Percentiles rank a stretch among this genome's conserved stretches.
These are phyloP conservation scores for Rynchops niger DNA, from an alignment of 2,113 vertebrate species.

Conservation along the genomic window DNA sequence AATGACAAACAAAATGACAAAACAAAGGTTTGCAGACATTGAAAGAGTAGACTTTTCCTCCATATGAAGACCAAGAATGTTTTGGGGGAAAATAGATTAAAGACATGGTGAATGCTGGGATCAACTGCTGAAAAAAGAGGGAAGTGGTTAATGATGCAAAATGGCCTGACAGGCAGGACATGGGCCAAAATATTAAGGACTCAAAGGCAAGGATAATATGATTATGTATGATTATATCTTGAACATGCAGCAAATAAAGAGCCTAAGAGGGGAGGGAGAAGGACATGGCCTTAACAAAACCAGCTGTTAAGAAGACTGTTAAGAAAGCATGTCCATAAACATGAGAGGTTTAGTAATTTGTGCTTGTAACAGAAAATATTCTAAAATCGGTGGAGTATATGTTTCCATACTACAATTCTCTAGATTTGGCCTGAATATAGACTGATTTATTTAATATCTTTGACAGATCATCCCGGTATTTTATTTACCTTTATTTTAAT, in stretches of 20 bases:
- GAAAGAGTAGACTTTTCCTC: neutral
- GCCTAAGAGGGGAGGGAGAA: neutral
- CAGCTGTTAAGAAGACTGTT: neutral
- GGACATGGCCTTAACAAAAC: neutral
- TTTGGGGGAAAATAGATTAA: neutral
- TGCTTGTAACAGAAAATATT: neutral
- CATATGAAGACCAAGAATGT: neutral
- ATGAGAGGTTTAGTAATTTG: neutral
- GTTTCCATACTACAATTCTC: neutral
- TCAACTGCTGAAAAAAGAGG: neutral
- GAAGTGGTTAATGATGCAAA: neutral
- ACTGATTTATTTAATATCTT: neutral
- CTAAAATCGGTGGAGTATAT: neutral
- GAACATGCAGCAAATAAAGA: neutral
- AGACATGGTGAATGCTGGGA: neutral
- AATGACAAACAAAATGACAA: neutral
- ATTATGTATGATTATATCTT: neutral
- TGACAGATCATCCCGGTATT: neutral
- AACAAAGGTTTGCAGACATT: neutral
- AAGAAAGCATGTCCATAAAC: neutral
- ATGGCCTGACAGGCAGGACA: neutral
- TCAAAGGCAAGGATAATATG: neutral
- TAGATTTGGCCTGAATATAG: neutral
- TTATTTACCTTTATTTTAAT: neutral
- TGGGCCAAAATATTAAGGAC: neutral